Conservation (phyloP, 2,888 invertebrate species). For the Xanthorhoe spadicearia region DNA sequence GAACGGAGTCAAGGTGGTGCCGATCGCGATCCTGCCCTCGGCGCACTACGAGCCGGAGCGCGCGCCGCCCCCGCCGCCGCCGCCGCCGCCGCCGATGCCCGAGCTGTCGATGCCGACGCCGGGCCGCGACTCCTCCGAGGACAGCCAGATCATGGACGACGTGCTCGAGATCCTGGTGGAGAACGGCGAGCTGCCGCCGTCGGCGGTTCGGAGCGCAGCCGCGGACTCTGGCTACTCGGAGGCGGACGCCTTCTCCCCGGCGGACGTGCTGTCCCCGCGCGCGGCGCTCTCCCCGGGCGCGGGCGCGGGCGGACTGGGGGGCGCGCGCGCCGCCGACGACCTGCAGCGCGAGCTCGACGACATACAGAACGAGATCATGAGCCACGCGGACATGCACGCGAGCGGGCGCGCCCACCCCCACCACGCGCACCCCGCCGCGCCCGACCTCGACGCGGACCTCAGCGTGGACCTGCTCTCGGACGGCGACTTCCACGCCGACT, state of each 20-base stretch:
- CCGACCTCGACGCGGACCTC: slow-evolving; percentile 66
- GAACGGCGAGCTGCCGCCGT: slow-evolving; percentile 95
- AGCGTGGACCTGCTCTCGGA: slow-evolving; percentile 62
- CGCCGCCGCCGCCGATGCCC: slow-evolving; percentile 63
- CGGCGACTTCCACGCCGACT: slow-evolving; percentile 69
- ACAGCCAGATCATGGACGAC: slow-evolving; percentile 94
- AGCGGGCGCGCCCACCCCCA: slow-evolving; percentile 51
- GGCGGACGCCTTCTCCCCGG: slow-evolving; percentile 43
- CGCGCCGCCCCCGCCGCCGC: slow-evolving; percentile 66
- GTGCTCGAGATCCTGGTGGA: slow-evolving; percentile 97
- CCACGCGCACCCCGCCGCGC: slow-evolving; percentile 46
- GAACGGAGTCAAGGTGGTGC: slow-evolving; percentile 85
- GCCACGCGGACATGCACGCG: slow-evolving; percentile 68
- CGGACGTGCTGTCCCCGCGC: slow-evolving; percentile 63
- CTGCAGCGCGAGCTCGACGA: slow-evolving; percentile 75
- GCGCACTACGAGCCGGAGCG: slow-evolving; percentile 75
- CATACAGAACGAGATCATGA: slow-evolving; percentile 78
- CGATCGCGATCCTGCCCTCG: slow-evolving; percentile 78
- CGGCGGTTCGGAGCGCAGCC: slow-evolving; percentile 87
- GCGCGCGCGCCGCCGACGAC: slow-evolving; percentile 73
- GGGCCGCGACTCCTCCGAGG: slow-evolving; percentile 64
- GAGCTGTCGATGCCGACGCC: slow-evolving; percentile 50
- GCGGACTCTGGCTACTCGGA: slow-evolving; percentile 56
- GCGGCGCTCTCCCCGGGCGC: slow-evolving; percentile 69
- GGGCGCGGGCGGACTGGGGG: slow-evolving; percentile 56